Base-by-base conservation (phyloP, 92 coral and sea anemone species). In the Phymanthus crucifer region DNA sequence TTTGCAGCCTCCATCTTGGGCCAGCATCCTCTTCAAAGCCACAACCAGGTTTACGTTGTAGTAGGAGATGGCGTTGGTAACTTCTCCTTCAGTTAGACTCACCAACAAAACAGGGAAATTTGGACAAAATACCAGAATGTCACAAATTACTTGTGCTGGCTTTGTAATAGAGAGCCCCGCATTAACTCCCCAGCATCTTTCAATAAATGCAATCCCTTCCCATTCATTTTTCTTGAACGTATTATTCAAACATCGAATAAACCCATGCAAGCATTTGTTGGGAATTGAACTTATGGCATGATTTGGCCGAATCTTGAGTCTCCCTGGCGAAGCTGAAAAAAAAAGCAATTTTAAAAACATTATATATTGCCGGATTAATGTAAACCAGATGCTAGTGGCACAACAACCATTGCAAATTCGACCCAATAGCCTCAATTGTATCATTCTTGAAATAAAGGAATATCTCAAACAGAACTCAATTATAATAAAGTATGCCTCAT, bases 1-100 rank as follows among this genome's bases (percentile, higher is more conserved):
- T 17, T 58, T 47, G 56, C 85, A 81, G 7, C 85, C 79, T 46
- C 71, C 85, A 29, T 81, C 72, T 34, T 48, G 57, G 0, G 57
- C 85, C 31, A 81, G 79, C 2, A 32, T 66, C 56, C 24, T 32
- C 26, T 81, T 81, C 48, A 73, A 40, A 4, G 16, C 73, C 18
- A 54, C 73, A 2, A 79, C 85, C 27, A 81, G 34, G 5, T 48
- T 33, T 29, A 6, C 23, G 70, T 81, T 81, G 26, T 46, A 43
- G 5, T 70, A 73, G 11, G 35, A 6, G 5, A 40, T 19, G 31
- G 12, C 38, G 3, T 6, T 29, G 72, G 24, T 50, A 24, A 35
- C 26, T 4, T 27, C 33, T 47, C 23, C 32, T 18, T 73, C 54
- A 23, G 40, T 37, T 21, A 81, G 54, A 18, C 72, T 81, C 37